These are phyloP conservation scores for Ornithoptera priamus DNA, from an alignment of 2,888 invertebrate genomes.

Conservation along the genomic window DNA sequence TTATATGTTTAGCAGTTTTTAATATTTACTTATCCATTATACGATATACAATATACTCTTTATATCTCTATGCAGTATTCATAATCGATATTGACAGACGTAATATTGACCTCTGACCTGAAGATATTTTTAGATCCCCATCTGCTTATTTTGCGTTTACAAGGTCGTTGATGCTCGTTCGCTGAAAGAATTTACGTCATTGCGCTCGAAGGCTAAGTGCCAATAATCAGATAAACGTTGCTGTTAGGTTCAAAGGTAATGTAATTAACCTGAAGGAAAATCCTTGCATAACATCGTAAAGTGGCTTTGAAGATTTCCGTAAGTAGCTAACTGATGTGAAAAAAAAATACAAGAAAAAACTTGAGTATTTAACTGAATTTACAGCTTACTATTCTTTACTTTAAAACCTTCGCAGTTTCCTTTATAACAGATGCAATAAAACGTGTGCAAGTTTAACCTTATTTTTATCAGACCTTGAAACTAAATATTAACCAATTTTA, in stretches of 20 bases:
- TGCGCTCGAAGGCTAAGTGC: slow-evolving; percentile 60
- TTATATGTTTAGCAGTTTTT: too few species aligned
- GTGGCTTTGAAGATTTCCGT: slow-evolving; percentile 28
- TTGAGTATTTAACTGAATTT: too few species aligned
- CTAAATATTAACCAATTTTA: too few species aligned
- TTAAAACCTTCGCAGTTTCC: too few species aligned
- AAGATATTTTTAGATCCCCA: slow-evolving; percentile 67
- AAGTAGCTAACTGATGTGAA: slow-evolving; percentile 7
- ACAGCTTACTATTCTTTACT: too few species aligned
- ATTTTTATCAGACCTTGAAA: too few species aligned
- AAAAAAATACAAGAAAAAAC: slow-evolving; percentile 6
- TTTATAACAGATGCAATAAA: too few species aligned
- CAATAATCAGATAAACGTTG: slow-evolving; percentile 59
- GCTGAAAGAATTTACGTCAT: slow-evolving; percentile 78
- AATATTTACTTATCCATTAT: too few species aligned
- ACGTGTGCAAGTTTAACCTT: too few species aligned
- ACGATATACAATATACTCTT: too few species aligned
- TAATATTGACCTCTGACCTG: slow-evolving; percentile 64
- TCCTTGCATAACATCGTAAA: slow-evolving; percentile 23
- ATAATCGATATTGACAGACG: background rate
- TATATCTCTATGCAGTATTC: background rate
- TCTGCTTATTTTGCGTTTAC: slow-evolving; percentile 52
- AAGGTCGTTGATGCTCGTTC: slow-evolving; percentile 66
- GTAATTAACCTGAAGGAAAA: slow-evolving; percentile 31
- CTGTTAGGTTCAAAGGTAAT: slow-evolving; percentile 39